Base-by-base conservation (phyloP, 2,113 vertebrate species). In the Pleuronectes platessa region DNA sequence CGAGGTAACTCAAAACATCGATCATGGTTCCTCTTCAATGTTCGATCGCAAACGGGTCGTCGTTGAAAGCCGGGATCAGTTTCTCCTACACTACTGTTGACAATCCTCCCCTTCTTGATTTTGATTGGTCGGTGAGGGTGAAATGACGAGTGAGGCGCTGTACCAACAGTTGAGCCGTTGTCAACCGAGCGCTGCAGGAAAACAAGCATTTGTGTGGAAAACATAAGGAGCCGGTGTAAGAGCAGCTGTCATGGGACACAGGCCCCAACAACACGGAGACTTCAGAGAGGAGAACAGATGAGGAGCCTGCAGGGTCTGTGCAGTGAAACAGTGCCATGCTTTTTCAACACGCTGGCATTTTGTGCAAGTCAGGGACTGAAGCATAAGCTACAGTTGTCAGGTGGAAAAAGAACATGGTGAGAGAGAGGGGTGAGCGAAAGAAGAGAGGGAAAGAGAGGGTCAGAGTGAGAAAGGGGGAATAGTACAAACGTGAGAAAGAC, bases 341-440 rank as follows among this genome's bases (percentile, higher is more conserved):
- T 49, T 27, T 49, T 49, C 45, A 49, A 5, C 45, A 6, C 45
- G 4, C 14, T 47, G 51, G 20, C 20, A 11, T 40, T 40, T 40
- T 9, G 37, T 42, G 2, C 40, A 13, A 42, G 1, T 42, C 40
- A 3, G 40, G 3, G 40, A 54, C 10, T 11, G n/a, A 54, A 54
- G 21, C 21, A 69, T 56, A 60, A 60, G 51, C 35, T 59, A 18
- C 31, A 68, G n/a, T 35, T 59, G 15, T 71, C 35, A 77, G 49
- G 24, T 40, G 59, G 65, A 5, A 8, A 8, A 26, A 56, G 40
- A 71, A 68, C 45, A 18, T 2, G 45, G 17, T 51, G 49, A 18
- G 49, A 51, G 31, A 31, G 49, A 51, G 42, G 42, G 42, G 23
- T 5, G 20, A 54, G 10, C 69, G 14, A 54, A 1, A 24, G 49